These are phyloP conservation scores for Myrmophylax atrothorax DNA, from an alignment of 2,113 vertebrate genomes.

Conservation along the genomic window DNA sequence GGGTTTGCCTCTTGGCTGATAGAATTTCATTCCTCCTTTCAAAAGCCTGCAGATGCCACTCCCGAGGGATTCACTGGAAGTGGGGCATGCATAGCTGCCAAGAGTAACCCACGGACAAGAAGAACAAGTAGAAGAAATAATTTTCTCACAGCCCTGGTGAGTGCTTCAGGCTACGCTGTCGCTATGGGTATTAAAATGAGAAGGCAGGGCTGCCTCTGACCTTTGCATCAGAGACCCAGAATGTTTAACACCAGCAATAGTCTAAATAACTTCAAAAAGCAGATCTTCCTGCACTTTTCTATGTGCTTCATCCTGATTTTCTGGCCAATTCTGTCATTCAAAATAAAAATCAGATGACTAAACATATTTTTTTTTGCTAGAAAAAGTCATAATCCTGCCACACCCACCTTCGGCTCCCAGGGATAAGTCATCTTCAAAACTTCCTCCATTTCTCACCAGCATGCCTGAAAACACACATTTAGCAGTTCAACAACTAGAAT, in stretches of 20 bases:
- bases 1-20: neutral
- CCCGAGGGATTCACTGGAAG: neutral
- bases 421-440: conserved; percentile 99
- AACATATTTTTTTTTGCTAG: neutral
- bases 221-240: neutral
- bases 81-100: neutral
- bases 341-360: conserved; percentile 24
- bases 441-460: conserved; percentile 88
- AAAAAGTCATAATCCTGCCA: conserved; percentile 13
- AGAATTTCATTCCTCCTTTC: conserved; percentile 21
- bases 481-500: conserved; percentile 27
- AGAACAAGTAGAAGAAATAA: neutral
- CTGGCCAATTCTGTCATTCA: neutral
- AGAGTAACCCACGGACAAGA: conserved; percentile 1
- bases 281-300: neutral
- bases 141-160: neutral
- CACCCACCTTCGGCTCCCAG: conserved; percentile 95
- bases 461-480: conserved; percentile 77
- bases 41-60: neutral
- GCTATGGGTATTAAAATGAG: neutral
- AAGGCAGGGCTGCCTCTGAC: neutral
- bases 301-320: neutral
- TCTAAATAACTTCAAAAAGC: neutral
- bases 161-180: neutral
- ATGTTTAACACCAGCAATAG: neutral